Base-by-base conservation (phyloP, 1,140 invertebrate species). In the Leucophenga varia region DNA sequence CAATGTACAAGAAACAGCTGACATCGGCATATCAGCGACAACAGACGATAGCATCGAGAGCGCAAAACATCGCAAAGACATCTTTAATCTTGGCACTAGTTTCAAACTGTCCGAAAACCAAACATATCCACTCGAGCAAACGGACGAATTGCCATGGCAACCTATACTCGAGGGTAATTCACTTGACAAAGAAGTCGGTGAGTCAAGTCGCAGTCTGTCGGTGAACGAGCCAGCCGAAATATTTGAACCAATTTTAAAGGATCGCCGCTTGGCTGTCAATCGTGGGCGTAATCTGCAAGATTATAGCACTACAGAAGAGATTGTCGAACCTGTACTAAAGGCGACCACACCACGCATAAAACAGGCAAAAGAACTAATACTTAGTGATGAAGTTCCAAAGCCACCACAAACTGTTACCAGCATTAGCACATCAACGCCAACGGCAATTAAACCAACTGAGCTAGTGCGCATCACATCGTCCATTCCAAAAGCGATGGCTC, bases 281-380 rank as follows among this genome's bases (percentile, higher is more conserved):
- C 49, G 63, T 16, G 68, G 64, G 3, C 53, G 54, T 39, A 71
- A 74, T 46, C 47, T 80, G 1, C 73, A 74, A 20, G 58, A 74
- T 9, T 56, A 61, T 35, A 36, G 22, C n/a, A 35, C 32, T 35
- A 52, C 47, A 1, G 52, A 55, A 1, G 86, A 88, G 64, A 88
- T 89, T 16, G 83, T 85, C 0, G 87, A 89, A 56, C 87, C 87
- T 0, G 80, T 89, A 21, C 65, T 89, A 1, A 78, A 82, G 48
- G 82, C 86, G 1, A 80, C 81, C 48, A 76, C 81, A 31, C 69
- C 79, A 0, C 80, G 81, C 52, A 77, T 43, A 56, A 79, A 43
- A 52, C 79, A 65, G 64, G 79, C 49, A 63, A 78, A 69, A 59
- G 72, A 41, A 69, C 76, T 65, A 40, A 52, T 59, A 51, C 12